Conservation (phyloP, 2,797 vertebrate genomes). For the Peromyscus attwateri region DNA sequence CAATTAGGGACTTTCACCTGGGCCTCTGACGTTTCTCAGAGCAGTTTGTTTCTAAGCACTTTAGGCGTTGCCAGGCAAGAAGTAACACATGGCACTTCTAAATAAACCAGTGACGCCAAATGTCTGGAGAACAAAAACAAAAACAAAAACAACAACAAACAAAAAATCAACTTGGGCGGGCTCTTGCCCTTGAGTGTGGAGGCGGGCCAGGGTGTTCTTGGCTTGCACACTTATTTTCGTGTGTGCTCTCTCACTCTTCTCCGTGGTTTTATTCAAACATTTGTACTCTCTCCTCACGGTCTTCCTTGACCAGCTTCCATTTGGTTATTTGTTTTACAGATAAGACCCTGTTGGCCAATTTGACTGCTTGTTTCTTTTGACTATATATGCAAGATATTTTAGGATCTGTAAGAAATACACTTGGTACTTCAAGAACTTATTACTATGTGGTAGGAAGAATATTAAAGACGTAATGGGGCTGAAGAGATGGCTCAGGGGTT, state of each 20-base stretch:
- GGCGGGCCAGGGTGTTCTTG: neutral
- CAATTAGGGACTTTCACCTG: slow-evolving; percentile 14
- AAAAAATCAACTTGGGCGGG: neutral
- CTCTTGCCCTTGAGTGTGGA: neutral
- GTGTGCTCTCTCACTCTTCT: neutral
- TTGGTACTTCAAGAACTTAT: neutral
- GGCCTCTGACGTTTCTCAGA: neutral
- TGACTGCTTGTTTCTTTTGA: neutral
- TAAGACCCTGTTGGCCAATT: neutral
- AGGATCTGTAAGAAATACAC: neutral
- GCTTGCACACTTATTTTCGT: slow-evolving; percentile 2
- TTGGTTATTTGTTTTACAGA: slow-evolving; percentile 18
- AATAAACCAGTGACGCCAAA: slow-evolving; percentile 7
- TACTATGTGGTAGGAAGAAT: neutral
- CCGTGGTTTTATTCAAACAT: neutral
- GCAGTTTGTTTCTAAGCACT: slow-evolving; percentile 56
- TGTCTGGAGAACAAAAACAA: neutral
- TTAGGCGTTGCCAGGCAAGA: neutral
- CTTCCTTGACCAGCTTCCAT: neutral
- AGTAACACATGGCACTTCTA: slow-evolving; percentile 3
- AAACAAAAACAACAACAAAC: too few relatives aligned
- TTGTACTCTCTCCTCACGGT: neutral
- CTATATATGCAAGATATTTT: slow-evolving; percentile 1
- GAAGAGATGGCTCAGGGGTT: neutral
- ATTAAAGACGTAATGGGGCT: neutral